Base-by-base conservation (phyloP, 2,888 invertebrate genomes). In the Gryllus longicercus region DNA sequence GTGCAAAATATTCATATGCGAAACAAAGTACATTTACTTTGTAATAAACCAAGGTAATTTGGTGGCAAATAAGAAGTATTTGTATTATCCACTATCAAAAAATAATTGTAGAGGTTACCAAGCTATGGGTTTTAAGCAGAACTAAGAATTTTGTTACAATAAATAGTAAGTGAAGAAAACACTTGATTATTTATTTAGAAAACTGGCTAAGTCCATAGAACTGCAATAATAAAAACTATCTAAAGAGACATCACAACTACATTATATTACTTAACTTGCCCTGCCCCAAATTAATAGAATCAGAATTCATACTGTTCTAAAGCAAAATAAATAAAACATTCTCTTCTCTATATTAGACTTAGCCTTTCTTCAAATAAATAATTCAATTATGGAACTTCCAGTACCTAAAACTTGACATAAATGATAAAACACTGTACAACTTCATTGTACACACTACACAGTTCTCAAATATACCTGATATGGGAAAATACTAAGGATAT, bases 381-480 rank as follows among this genome's bases (percentile, higher is more conserved):
- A 63, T 63, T 63, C 63, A 63, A n/a, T 38, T 38, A 8, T 38
- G 38, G 38, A 18, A 63, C n/a, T 63, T 63, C n/a, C 63, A 63
- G n/a, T 63, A 16, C 14, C 63, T 63, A 63, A n/a, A 63, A 63
- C 16, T 14, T 63, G 0, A 63, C 16, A 63, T n/a, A 63, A 63
- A 63, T 18, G 63, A 63, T 63, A n/a, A 63, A 63, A 63, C 63
- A 63, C n/a, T 63, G 63, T 63, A 63, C 63, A 63, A 63, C n/a
- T 14, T 63, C 16, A n/a, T 18, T 63, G 63, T 63, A 63, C 63
- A 18, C n/a, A 63, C 63, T 63, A 63, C 63, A 18, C 14, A 18
- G 63, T 63, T n/a, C 63, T 63, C 63, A 63, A 63, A 63, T n/a
- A 16, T 63, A 63, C n/a, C 38, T 63, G 63, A 63, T 51, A 18